phyloP scores from a whole-genome alignment of 2,113 vertebrate species.

The Peucedramus taeniatus region DNA sequence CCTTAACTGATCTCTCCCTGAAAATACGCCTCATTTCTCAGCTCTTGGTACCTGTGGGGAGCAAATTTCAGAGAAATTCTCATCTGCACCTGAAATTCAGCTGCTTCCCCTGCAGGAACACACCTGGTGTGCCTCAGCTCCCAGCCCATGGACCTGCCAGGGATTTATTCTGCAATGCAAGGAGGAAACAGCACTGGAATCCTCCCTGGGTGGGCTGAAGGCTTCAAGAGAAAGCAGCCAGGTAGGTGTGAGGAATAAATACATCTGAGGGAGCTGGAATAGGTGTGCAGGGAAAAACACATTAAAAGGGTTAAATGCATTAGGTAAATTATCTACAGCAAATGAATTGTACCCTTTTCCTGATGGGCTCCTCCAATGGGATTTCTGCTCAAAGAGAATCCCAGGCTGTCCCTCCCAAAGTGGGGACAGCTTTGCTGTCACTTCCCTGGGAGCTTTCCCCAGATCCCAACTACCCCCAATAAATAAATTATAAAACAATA shows the following conservation, averaged over 20 bases:
- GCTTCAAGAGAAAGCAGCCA: not conserved
- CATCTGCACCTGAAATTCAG: not conserved
- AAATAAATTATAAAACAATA: not conserved
- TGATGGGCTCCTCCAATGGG: not conserved
- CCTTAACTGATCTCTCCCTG: not conserved
- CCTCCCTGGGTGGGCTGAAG: not conserved
- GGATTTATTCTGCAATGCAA: not conserved
- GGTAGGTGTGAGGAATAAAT: not conserved
- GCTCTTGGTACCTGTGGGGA: not conserved
- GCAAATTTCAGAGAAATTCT: not conserved
- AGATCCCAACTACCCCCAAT: not conserved
- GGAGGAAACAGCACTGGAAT: not conserved
- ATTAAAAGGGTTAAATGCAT: not conserved
- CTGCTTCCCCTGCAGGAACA: not conserved
- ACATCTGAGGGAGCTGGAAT: not conserved
- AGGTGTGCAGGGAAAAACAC: not conserved
- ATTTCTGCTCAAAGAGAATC: not conserved
- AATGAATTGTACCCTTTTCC: not conserved
- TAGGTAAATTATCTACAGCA: not conserved
- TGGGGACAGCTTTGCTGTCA: not conserved
- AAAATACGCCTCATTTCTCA: not conserved
- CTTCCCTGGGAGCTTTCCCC: not conserved
- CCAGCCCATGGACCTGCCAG: not conserved
- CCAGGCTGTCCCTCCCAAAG: not conserved
- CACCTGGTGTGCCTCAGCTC: not conserved